phyloP scores from a whole-genome alignment of 2,113 vertebrate species.

The Perca schrenkii region DNA sequence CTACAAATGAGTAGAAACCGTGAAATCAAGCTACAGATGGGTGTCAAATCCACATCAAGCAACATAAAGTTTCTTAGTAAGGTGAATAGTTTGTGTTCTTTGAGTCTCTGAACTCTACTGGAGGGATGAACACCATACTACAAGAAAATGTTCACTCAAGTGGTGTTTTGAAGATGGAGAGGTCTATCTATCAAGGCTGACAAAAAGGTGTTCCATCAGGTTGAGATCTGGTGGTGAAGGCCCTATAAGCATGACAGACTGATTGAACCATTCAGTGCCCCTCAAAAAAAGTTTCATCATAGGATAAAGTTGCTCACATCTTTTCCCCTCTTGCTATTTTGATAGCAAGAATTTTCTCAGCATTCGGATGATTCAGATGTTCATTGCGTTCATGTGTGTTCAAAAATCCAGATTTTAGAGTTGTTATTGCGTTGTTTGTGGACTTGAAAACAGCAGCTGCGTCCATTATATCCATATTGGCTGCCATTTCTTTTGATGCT shows the following conservation, averaged over 20 bases:
- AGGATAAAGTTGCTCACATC: too few relatives aligned
- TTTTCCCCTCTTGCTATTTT: too few relatives aligned
- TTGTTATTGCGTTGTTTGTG: background rate
- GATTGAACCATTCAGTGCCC: background rate
- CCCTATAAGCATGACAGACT: too few relatives aligned
- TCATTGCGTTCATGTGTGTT: background rate
- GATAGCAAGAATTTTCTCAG: too few relatives aligned
- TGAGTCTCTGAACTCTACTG: background rate
- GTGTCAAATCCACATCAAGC: background rate
- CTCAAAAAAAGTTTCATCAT: background rate
- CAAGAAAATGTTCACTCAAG: background rate
- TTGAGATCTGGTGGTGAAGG: background rate
- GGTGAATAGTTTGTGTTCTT: background rate
- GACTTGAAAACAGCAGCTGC: background rate
- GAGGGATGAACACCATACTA: too few relatives aligned
- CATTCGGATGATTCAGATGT: too few relatives aligned
- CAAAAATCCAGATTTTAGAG: too few relatives aligned
- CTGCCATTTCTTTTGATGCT: too few relatives aligned
- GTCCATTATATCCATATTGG: background rate
- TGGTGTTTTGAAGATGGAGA: background rate
- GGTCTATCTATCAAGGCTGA: background rate
- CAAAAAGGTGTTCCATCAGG: background rate
- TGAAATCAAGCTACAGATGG: slow-evolving; percentile 23
- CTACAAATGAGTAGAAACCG: slow-evolving; percentile 5
- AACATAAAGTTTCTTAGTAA: background rate